Conservation (phyloP, 1,140 invertebrate genomes). For the Aradophagus sp. region DNA sequence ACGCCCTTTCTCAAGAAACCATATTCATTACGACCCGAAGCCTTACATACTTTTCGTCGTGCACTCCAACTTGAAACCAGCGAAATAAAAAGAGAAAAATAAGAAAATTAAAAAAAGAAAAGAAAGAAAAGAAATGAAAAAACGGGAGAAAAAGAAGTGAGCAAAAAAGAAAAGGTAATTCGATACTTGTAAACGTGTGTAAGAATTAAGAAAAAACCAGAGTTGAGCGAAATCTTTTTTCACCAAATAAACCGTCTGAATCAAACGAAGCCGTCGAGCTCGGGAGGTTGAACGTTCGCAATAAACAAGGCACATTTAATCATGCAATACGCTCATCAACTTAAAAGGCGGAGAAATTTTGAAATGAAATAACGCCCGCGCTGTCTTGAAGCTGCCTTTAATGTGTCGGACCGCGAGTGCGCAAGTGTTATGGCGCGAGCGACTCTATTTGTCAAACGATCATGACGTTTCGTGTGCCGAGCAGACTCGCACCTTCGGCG, state of each 20-base stretch:
- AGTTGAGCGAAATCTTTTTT: no score
- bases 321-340: conserved; percentile 47
- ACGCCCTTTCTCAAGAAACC: conserved; percentile 17
- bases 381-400: conserved; percentile 35
- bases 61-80: no score
- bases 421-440: conserved; percentile 22
- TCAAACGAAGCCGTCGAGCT: no score
- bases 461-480: conserved; percentile 44
- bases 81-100: not conserved
- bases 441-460: conserved; percentile 59
- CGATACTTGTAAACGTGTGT: no score
- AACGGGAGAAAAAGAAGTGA: no score
- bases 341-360: conserved; percentile 42
- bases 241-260: no score
- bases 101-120: conserved; percentile 4
- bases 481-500: conserved; percentile 41
- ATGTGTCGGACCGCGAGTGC: conserved; percentile 36
- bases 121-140: not conserved
- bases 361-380: conserved; percentile 34
- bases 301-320: conserved; percentile 31
- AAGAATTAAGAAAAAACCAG: no score
- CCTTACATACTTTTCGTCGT: conserved; percentile 20
- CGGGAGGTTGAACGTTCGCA: no score
- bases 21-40: conserved; percentile 42
- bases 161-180: no score